Base-by-base conservation (phyloP, 35 echinoderm and acorn worm species). In the Heliocidaris erythrogramma region DNA sequence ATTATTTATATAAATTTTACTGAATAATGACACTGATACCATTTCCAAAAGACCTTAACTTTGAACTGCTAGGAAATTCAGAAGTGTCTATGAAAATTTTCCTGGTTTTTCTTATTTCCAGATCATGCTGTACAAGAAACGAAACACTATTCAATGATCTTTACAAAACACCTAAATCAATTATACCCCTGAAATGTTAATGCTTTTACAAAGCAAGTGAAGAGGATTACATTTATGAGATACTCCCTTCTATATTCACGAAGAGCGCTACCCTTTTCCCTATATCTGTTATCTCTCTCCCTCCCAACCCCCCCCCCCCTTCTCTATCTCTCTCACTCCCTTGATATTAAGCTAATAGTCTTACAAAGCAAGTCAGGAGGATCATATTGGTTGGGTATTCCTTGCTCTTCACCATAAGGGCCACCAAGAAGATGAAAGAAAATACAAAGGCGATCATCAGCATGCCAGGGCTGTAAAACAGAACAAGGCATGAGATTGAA, bases 331-430 rank as follows among this genome's bases (percentile, higher is more conserved):
- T 27, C 65, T 14, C 12, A 12, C 59, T 18, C 59, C 6, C 65
- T 18, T 78, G 65, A 78, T 78, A 78, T 2, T 27, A 18, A 27
- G 65, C 18, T 4, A 17, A 78, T 18, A 71, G 94, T 97, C 97
- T 99, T 96, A 99, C 98, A 97, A 99, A 99, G 11, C 95, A 86
- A 85, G 88, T 71, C 4, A 99, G 97, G 24, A 99, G 95, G 52
- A 97, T 97, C 97, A 99, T 97, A 88, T 99, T 97, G 93, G 94
- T 92, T 53, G 98, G 98, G 87, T 94, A 93, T 21, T 97, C 98
- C 50, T 93, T 92, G 14, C 98, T 94, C 93, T 99, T 99, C 65
- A 97, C 94, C 93, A 99, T 94, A 47, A 99, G 94, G 17, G 98
- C 98, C 56, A 99, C 69, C 87, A 99, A 78, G 31, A 97, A 94